These are phyloP conservation scores for Riparia riparia DNA, from an alignment of 2,113 vertebrate genomes.

Conservation along the genomic window DNA sequence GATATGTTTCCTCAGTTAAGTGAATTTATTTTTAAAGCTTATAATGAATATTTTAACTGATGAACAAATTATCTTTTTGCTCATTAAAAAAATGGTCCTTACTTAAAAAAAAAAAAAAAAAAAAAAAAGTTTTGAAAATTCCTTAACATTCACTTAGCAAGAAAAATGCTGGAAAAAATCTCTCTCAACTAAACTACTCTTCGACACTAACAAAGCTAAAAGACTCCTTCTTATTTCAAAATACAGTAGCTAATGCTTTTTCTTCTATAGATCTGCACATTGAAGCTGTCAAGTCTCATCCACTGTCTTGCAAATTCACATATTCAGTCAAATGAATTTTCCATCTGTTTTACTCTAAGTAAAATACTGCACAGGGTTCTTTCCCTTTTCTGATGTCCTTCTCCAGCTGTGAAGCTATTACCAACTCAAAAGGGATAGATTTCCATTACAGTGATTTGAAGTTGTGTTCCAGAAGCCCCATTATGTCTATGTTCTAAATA, in stretches of 20 bases:
- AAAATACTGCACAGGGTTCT: neutral
- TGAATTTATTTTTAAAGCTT: neutral
- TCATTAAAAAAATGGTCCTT: neutral
- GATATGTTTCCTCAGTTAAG: neutral
- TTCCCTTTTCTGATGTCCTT: neutral
- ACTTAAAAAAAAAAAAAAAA: neutral
- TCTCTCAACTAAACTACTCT: neutral
- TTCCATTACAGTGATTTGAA: neutral
- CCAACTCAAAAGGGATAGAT: neutral
- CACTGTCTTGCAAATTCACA: neutral
- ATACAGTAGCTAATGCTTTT: neutral
- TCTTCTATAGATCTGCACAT: neutral
- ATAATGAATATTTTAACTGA: neutral
- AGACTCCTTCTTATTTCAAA: neutral
- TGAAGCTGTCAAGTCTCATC: neutral
- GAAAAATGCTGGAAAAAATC: neutral
- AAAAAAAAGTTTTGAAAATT: neutral
- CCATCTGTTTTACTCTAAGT: neutral
- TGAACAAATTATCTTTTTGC: neutral
- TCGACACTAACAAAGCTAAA: neutral
- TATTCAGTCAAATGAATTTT: neutral
- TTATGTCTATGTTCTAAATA: neutral
- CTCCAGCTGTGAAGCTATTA: neutral
- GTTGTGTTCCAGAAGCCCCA: neutral
- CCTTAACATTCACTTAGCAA: neutral